Evolutionary conservation across 2,797 vertebrate genomes (phyloP), one percentile per base, ranked within the genome.

Genomic region (Apodemus agrarius): DNA sequence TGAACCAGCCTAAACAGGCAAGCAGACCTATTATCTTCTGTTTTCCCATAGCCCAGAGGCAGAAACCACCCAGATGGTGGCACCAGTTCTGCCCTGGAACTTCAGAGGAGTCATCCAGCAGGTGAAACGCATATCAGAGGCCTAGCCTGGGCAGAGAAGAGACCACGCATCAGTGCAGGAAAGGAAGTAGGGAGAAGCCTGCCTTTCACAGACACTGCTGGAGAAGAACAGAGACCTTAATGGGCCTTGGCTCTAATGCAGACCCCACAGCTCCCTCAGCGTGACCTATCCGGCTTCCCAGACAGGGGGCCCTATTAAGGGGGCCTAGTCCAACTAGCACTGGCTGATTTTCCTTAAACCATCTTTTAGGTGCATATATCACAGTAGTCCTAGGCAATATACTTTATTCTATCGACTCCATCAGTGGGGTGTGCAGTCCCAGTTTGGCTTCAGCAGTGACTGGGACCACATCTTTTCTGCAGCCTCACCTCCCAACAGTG

Each of bases 341-440:
- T 22, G 43, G 75, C 52, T 29, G 85, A 93, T 96, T 91, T 95
- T 80, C 87, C 61, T 80, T 22, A 76, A 0, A 31, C 34, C 16
- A 52, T 2, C 91, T 98, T 97, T 97, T 12, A 34, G 80, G 57
- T 96, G 79, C 83, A 94, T 12, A 78, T 69, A 74, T 72, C 0
- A 10, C 16, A 13, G 86, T 2, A 82, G 57, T 43, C 72, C 40
- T 31, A 26, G 78, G 49, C 4, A 1, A 49, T 2, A 59, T 1
- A 21, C 12, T 96, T 93, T 65, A 61, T 95, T 87, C 83, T 91
- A 12, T 95, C 93, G 80, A 37, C 43, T 89, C 95, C 37, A 24
- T 43, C 93, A 89, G 46, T 0, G 17, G 92, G n/a, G 1, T 75
- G 69, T 46, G 80, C 95, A 90, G 96, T 90, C 90, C 40, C 87